Evolutionary conservation across 2,888 invertebrate species (phyloP).

Genomic region (Ctenicera cuprea): DNA sequence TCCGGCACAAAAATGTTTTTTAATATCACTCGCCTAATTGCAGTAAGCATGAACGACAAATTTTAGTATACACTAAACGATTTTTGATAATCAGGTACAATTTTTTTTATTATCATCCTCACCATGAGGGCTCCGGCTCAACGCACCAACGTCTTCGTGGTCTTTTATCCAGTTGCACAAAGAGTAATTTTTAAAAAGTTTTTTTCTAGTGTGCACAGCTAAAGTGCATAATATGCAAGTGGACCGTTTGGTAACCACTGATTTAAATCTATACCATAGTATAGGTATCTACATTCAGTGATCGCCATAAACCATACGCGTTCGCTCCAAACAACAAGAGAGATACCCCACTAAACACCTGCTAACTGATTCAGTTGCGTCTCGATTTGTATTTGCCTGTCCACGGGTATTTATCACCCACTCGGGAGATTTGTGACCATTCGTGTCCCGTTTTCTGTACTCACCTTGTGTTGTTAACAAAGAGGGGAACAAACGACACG

Average conservation of each 20-base stretch:
- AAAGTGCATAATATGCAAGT: neutral
- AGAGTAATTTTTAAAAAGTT: no score
- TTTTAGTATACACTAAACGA: no score
- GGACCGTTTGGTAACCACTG: constrained; percentile 18
- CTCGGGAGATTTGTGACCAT: constrained; percentile 51
- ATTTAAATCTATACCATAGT: constrained; percentile 40
- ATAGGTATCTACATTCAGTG: constrained; percentile 52
- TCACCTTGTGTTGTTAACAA: constrained; percentile 48
- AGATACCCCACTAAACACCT: constrained; percentile 61
- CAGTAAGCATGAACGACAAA: no score
- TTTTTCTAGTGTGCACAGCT: neutral
- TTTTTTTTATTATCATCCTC: no score
- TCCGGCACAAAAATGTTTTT: neutral
- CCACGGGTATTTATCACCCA: constrained; percentile 62
- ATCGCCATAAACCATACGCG: constrained; percentile 59
- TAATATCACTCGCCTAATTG: neutral
- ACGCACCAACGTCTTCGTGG: no score
- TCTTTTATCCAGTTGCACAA: no score
- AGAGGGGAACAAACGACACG: constrained; percentile 46
- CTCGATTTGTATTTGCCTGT: constrained; percentile 64
- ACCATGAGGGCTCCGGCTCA: no score
- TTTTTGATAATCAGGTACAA: no score
- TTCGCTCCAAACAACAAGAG: constrained; percentile 57
- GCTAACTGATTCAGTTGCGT: constrained; percentile 65
- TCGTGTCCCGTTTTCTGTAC: constrained; percentile 54